These are phyloP conservation scores for Athene cunicularia DNA, from an alignment of 2,113 vertebrate genomes.

Conservation along the genomic window DNA sequence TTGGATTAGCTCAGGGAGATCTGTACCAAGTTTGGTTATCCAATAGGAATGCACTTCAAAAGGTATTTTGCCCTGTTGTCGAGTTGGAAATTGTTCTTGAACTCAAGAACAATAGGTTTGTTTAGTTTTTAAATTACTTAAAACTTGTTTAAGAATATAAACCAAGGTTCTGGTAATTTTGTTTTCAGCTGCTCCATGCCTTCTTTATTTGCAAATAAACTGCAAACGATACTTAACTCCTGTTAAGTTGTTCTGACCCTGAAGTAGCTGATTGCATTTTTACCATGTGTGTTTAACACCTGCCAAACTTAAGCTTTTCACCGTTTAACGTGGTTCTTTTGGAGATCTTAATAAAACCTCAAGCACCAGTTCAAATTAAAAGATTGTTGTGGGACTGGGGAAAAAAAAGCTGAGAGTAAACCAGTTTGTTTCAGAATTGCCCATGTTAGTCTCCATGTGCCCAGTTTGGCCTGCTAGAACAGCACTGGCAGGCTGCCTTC, in stretches of 20 bases:
- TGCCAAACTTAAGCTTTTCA: neutral
- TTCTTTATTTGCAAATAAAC: neutral
- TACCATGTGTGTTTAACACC: neutral
- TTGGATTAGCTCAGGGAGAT: neutral
- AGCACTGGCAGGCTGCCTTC: neutral
- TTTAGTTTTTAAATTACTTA: neutral
- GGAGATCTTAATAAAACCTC: neutral
- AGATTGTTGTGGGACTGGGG: neutral
- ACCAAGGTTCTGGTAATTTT: neutral
- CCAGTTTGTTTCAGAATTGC: neutral
- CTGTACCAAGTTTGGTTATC: neutral
- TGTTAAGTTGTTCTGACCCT: neutral
- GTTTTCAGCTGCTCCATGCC: neutral
- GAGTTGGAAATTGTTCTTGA: neutral
- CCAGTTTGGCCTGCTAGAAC: neutral
- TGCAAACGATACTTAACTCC: neutral
- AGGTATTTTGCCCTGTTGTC: neutral
- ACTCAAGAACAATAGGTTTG: neutral
- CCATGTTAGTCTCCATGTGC: neutral
- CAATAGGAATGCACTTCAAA: neutral
- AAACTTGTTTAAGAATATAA: neutral
- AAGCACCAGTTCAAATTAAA: neutral
- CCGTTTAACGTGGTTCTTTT: neutral
- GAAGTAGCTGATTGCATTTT: neutral
- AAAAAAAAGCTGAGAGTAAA: neutral